phyloP scores from a whole-genome alignment of 1,140 invertebrate genomes.

The Drosophila kohkoa region DNA sequence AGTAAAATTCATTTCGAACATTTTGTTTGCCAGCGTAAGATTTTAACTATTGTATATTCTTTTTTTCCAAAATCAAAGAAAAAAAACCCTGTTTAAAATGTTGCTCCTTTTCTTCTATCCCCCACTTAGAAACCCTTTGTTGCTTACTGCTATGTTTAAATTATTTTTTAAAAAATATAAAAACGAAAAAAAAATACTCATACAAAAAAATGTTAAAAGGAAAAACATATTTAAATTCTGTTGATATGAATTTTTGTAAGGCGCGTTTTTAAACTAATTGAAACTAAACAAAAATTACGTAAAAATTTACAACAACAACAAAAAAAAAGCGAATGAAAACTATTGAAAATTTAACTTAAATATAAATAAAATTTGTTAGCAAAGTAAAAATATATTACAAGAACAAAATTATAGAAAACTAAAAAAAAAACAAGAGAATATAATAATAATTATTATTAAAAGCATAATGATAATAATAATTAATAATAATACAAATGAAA shows the following conservation, averaged over 20 bases:
- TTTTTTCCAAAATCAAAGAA: neutral
- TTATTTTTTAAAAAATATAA: constrained; percentile 53
- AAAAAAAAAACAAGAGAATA: constrained; percentile 17
- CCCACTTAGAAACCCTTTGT: constrained; percentile 52
- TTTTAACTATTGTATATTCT: constrained; percentile 36
- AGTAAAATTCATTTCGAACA: constrained; percentile 28
- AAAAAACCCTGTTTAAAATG: constrained; percentile 35
- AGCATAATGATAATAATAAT: constrained; percentile 13
- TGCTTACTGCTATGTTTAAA: constrained; percentile 80
- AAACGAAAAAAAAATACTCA: constrained; percentile 53
- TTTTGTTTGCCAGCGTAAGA: constrained; percentile 69
- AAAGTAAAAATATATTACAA: constrained; percentile 68
- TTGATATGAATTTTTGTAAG: constrained; percentile 80
- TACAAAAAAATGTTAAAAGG: constrained; percentile 45
- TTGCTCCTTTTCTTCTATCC: constrained; percentile 10
- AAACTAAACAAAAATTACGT: constrained; percentile 46
- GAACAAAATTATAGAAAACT: constrained; percentile 53
- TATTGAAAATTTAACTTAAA: constrained; percentile 80
- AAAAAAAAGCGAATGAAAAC: constrained; percentile 41
- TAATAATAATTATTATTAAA: constrained; percentile 16
- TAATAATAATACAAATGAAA: constrained; percentile 12
- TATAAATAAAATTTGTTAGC: constrained; percentile 82
- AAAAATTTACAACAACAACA: constrained; percentile 23
- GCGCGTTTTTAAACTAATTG: constrained; percentile 73
- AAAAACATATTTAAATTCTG: constrained; percentile 67